A percentile compares a stretch with the other conserved stretches of the same genome.
Conservation (phyloP, 1,140 invertebrate species). For the Magallana gigas region DNA sequence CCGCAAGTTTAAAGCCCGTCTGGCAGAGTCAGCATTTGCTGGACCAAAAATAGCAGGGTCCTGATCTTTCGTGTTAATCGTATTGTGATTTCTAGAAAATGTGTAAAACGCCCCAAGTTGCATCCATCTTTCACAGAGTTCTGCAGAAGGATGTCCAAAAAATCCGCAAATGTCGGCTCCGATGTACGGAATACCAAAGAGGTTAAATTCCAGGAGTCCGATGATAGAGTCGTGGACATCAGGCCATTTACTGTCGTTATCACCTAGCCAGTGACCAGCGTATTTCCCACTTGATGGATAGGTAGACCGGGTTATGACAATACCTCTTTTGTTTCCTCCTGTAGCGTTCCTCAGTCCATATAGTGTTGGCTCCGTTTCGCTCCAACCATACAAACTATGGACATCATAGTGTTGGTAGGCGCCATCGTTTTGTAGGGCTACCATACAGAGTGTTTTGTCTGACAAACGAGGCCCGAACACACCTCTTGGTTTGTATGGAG, state of each 20-base stretch:
- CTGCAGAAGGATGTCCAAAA: slow-evolving; percentile 63
- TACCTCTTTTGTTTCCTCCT: slow-evolving; percentile 81
- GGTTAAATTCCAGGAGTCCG: slow-evolving; percentile 71
- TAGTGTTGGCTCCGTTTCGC: slow-evolving; percentile 68
- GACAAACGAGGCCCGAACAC: slow-evolving; percentile 64
- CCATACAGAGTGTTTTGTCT: slow-evolving; percentile 76
- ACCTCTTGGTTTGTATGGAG: slow-evolving; percentile 70
- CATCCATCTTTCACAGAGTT: slow-evolving; percentile 75
- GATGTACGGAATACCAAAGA: slow-evolving; percentile 73
- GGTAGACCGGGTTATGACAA: slow-evolving; percentile 90
- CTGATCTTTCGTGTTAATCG: slow-evolving; percentile 67
- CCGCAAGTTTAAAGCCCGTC: slow-evolving; percentile 62
- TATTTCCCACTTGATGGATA: slow-evolving; percentile 89
- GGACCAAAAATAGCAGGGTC: slow-evolving; percentile 71
- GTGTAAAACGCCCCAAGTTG: slow-evolving; percentile 75
- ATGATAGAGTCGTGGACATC: slow-evolving; percentile 68
- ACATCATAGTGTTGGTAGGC: slow-evolving; percentile 72
- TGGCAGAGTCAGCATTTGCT: slow-evolving; percentile 75
- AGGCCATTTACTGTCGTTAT: slow-evolving; percentile 68
- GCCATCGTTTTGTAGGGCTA: slow-evolving; percentile 62
- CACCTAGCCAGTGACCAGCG: slow-evolving; percentile 92
- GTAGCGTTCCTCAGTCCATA: slow-evolving; percentile 68
- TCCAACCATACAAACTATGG: slow-evolving; percentile 77
- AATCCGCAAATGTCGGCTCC: slow-evolving; percentile 74
- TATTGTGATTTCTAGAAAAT: slow-evolving; percentile 74